phyloP scores from a whole-genome alignment of 2,888 invertebrate genomes.

The Slavum lentiscoides region DNA sequence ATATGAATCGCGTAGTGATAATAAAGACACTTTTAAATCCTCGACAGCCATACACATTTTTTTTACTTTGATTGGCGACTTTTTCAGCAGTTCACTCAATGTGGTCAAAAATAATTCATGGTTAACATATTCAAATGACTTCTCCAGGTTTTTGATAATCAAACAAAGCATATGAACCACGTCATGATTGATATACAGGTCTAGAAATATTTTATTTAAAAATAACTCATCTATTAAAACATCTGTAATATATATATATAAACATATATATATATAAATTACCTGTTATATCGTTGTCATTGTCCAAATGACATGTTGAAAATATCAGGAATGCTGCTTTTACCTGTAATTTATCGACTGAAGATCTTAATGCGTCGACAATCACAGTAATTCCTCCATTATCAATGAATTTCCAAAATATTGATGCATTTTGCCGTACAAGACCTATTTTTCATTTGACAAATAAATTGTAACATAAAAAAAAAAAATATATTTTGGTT shows the following conservation, averaged over 20 bases:
- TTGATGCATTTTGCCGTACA: constrained; percentile 31
- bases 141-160: constrained; percentile 18
- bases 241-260: too few relatives aligned
- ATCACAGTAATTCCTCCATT: constrained; percentile 16
- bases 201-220: constrained; percentile 11
- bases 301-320: constrained; percentile 31
- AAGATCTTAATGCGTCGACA: constrained; percentile 13
- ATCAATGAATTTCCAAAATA: constrained; percentile 48
- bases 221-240: neutral
- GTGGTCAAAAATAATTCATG: constrained; percentile 29
- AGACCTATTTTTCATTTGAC: neutral
- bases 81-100: constrained; percentile 4
- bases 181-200: constrained; percentile 21
- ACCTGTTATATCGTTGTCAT: constrained; percentile 25
- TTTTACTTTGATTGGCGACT: constrained; percentile 30
- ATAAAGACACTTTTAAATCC: constrained; percentile 20
- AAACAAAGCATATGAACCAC: constrained; percentile 23
- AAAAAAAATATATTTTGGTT: too few relatives aligned
- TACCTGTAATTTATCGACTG: constrained; percentile 8
- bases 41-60: neutral
- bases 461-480: too few relatives aligned
- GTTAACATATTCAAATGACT: neutral
- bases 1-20: constrained; percentile 13
- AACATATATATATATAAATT: too few relatives aligned
- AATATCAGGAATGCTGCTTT: constrained; percentile 24